Evolutionary conservation across 2,888 invertebrate species (phyloP).

Genomic region (Orthosia gracilis): DNA sequence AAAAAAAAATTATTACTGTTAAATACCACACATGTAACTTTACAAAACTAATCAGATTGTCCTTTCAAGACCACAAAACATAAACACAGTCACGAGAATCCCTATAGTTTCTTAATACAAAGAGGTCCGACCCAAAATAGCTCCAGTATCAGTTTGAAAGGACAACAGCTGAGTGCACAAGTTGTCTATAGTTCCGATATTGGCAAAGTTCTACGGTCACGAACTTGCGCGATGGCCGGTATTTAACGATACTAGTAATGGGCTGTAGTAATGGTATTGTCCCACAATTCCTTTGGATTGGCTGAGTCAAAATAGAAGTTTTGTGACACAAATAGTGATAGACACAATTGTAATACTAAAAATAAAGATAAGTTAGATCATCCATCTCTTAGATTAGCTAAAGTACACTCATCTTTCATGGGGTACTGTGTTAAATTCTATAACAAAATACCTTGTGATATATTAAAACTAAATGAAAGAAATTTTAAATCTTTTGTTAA

Average conservation of each 20-base stretch:
- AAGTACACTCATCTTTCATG: too few species aligned
- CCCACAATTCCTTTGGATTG: constrained; percentile 34
- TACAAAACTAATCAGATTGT: background rate
- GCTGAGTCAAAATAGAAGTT: constrained; percentile 19
- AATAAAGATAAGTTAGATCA: too few species aligned
- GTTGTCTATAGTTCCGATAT: constrained; percentile 76
- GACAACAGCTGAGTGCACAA: constrained; percentile 78
- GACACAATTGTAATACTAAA: too few species aligned
- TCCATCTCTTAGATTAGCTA: too few species aligned
- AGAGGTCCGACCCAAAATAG: constrained; percentile 49
- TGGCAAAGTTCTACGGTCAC: constrained; percentile 78
- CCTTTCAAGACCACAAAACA: constrained; percentile 9
- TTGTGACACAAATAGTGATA: background rate
- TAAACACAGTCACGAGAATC: constrained; percentile 7
- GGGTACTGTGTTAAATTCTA: too few species aligned
- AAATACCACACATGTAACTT: background rate
- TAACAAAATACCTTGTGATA: too few species aligned
- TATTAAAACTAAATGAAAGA: too few species aligned
- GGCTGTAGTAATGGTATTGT: constrained; percentile 48
- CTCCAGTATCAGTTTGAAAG: constrained; percentile 74
- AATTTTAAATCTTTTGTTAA: too few species aligned
- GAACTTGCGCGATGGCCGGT: constrained; percentile 69
- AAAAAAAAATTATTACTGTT: too few species aligned
- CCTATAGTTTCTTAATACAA: constrained; percentile 38
- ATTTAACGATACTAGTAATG: constrained; percentile 67